Base-by-base conservation (phyloP, 2,888 invertebrate genomes). In the Myathropa florea region DNA sequence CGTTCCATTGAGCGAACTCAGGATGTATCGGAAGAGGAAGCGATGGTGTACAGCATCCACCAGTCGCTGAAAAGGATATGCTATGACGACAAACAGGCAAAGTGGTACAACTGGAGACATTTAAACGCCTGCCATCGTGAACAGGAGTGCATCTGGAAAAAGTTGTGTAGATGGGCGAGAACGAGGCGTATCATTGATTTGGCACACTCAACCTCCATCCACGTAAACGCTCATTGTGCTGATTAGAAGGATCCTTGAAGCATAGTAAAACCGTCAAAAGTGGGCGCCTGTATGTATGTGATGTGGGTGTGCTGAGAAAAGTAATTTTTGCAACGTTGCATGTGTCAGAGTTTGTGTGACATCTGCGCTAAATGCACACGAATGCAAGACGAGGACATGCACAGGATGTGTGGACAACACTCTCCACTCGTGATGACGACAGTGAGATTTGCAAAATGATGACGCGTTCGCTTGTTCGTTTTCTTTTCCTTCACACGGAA, bases 1-100 rank as follows among this genome's bases (percentile, higher is more conserved):
- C 70, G n/a, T 39, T 39, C n/a, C 39, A 39, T 39, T 39, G 39
- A 46, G 46, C 46, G 46, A 18, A 46, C 39, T 6, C 18, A 30
- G 70, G 83, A 79, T 79, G 46, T 75, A 83, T 83, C 73, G 73
- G 79, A 79, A 83, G 73, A 79, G 83, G 83, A 83, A 83, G 73
- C 72, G 39, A 70, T n/a, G n/a, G n/a, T n/a, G n/a, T n/a, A n/a
- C n/a, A n/a, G n/a, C n/a, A n/a, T n/a, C n/a, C n/a, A n/a, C n/a
- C n/a, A n/a, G n/a, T n/a, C 46, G 33, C 24, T 55, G 65, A 67
- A 59, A 77, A 65, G 67, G 71, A 72, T 81, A 57, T 75, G 75
- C 55, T 26, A 24, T 68, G 81, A 59, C 65, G 75, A 70, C 81
- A 46, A 46, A 75, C 63, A 68, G n/a, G 39, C 70, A 60, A 83